Evolutionary conservation across 2,113 vertebrate species (phyloP).

Genomic region (Tragulus kanchil): DNA sequence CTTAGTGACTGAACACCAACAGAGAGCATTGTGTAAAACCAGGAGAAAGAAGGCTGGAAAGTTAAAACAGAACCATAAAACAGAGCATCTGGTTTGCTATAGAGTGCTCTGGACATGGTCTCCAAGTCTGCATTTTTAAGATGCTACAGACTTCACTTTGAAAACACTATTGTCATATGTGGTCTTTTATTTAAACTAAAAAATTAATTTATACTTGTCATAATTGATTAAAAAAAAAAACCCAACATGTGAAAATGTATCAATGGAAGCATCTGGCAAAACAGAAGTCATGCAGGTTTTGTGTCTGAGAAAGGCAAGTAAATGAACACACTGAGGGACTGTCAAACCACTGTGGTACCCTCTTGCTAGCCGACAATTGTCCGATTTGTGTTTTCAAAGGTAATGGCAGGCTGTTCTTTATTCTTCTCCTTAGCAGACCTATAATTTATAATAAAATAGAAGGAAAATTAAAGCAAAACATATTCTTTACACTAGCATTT

Average conservation of each 20-base stretch:
- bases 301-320: slow-evolving; percentile 41
- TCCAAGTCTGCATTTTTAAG: background rate
- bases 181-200: slow-evolving; percentile 38
- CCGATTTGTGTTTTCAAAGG: slow-evolving; percentile 48
- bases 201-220: slow-evolving; percentile 54
- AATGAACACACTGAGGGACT: background rate
- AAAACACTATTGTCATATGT: slow-evolving; percentile 36
- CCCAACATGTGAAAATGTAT: slow-evolving; percentile 8
- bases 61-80: background rate
- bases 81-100: background rate
- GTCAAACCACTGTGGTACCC: slow-evolving; percentile 31
- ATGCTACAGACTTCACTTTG: slow-evolving; percentile 38
- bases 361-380: slow-evolving; percentile 37
- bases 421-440: slow-evolving; percentile 56
- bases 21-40: background rate
- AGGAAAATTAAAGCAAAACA: slow-evolving; percentile 54
- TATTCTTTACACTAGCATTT: slow-evolving; percentile 9
- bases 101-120: background rate
- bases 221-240: slow-evolving; percentile 37
- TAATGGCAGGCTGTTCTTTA: slow-evolving; percentile 34
- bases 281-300: slow-evolving; percentile 27
- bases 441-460: slow-evolving; percentile 65
- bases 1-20: background rate
- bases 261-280: slow-evolving; percentile 33
- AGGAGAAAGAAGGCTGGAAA: background rate